Evolutionary conservation across 2,113 vertebrate species (phyloP).

Genomic region (Petroica traversi): DNA sequence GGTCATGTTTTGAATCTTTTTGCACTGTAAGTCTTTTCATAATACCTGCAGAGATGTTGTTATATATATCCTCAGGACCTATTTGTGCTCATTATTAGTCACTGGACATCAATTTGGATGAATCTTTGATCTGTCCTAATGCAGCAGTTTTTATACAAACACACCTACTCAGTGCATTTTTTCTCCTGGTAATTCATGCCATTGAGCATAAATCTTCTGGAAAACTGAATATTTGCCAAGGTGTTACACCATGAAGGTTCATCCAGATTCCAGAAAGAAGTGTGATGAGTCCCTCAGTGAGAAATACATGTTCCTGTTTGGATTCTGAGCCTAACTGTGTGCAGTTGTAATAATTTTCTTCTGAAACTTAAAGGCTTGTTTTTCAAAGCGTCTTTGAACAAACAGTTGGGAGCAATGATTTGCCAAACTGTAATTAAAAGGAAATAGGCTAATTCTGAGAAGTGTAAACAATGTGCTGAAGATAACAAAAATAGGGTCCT

Average conservation of each 20-base stretch:
- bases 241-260: background rate
- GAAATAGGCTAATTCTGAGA: slow-evolving; percentile 28
- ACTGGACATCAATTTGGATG: background rate
- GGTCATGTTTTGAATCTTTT: background rate
- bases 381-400: slow-evolving; percentile 28
- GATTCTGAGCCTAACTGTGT: background rate
- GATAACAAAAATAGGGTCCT: slow-evolving; percentile 32
- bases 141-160: background rate
- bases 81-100: background rate
- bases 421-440: slow-evolving; percentile 63
- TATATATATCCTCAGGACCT: background rate
- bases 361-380: slow-evolving; percentile 16
- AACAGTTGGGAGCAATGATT: slow-evolving; percentile 44
- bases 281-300: background rate
- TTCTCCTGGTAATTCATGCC: background rate
- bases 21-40: background rate
- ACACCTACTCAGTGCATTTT: rapidly evolving
- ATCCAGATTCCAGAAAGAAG: background rate
- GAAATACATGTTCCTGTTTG: background rate
- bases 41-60: background rate
- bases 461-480: slow-evolving; percentile 35
- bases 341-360: background rate
- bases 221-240: background rate
- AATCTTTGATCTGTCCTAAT: background rate
- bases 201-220: background rate